Percentiles rank a stretch among this genome's conserved stretches.
Conservation (phyloP, 2,888 invertebrate genomes). For the Gerris lacustris region DNA sequence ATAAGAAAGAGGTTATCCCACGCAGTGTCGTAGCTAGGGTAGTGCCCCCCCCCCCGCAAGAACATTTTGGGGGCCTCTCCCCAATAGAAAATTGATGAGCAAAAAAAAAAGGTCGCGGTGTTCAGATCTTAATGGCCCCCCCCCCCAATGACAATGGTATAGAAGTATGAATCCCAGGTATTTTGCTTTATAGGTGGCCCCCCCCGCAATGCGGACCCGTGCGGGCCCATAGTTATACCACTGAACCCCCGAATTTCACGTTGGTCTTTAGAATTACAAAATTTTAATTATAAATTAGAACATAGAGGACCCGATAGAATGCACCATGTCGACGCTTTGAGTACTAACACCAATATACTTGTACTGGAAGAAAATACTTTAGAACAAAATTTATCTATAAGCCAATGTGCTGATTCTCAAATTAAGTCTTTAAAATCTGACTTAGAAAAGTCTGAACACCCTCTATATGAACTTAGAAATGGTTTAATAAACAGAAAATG, state of each 20-base stretch:
- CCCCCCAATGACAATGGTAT: no score
- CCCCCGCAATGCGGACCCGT: no score
- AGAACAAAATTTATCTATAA: conserved; percentile 11
- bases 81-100: no score
- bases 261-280: conserved; percentile 3
- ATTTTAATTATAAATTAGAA: conserved; percentile 3
- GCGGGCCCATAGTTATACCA: no score
- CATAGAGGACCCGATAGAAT: conserved; percentile 12
- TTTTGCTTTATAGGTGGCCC: no score
- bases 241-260: conserved; percentile 1
- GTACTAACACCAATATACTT: background rate
- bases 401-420: conserved; percentile 12
- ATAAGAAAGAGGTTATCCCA: conserved; percentile 10
- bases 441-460: conserved; percentile 12
- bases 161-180: no score
- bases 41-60: no score
- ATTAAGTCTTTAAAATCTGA: conserved; percentile 2
- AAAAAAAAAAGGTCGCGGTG: no score
- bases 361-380: conserved; percentile 6
- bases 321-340: conserved; percentile 16
- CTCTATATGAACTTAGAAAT: conserved; percentile 13
- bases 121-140: no score
- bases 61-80: no score
- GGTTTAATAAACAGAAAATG: background rate
- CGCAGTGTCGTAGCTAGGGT: no score